Evolutionary conservation across 2,113 vertebrate species (phyloP).

Genomic region (Urocynchramus pylzowi): DNA sequence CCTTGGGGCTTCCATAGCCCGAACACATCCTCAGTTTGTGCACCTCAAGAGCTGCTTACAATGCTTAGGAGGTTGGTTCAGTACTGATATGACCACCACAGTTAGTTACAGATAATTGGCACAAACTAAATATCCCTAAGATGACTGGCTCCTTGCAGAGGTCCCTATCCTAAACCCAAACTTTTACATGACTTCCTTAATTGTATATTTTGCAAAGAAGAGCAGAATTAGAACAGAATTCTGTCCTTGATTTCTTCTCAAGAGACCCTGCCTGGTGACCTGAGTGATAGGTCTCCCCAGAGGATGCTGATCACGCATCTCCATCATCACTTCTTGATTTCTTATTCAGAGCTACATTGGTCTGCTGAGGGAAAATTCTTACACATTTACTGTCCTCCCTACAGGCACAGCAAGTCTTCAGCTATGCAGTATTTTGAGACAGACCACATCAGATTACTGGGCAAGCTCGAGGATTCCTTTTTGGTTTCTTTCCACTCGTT

Average conservation of each 20-base stretch:
- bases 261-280: background rate
- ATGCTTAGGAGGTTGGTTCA: background rate
- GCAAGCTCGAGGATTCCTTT: background rate
- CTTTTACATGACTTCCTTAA: background rate
- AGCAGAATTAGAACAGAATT: background rate
- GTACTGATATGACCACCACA: background rate
- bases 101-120: background rate
- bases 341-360: background rate
- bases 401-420: background rate
- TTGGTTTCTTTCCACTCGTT: background rate
- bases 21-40: background rate
- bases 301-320: background rate
- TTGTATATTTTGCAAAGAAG: background rate
- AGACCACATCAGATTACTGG: background rate
- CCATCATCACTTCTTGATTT: background rate
- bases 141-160: background rate
- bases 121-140: accelerated
- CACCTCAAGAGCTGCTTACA: background rate
- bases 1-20: background rate
- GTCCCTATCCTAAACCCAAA: background rate
- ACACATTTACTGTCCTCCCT: background rate
- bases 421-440: background rate
- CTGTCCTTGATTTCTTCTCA: background rate
- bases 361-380: background rate
- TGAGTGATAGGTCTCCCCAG: background rate